Percentiles rank a stretch among this genome's conserved stretches.
Evolutionary conservation across 2,888 invertebrate species (phyloP).

Genomic region (Morpho achilles): DNA sequence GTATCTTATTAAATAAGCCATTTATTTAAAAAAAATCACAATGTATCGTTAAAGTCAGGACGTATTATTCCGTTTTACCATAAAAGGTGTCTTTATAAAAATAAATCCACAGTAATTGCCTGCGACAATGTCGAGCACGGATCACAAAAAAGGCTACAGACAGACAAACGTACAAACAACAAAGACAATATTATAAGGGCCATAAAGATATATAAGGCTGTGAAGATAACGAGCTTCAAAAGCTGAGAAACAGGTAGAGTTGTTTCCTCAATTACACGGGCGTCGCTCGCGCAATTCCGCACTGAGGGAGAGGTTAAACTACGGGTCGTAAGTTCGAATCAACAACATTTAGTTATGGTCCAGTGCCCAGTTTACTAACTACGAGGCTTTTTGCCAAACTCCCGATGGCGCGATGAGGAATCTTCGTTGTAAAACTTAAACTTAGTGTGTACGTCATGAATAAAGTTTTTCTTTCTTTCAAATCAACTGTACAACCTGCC

Average conservation of each 20-base stretch:
- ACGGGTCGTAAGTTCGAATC: too few species aligned
- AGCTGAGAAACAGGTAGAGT: conserved; percentile 27
- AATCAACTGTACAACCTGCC: too few species aligned
- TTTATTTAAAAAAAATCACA: conserved; percentile 22
- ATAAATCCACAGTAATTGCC: conserved; percentile 34
- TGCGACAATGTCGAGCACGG: conserved; percentile 20
- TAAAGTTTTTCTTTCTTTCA: too few species aligned
- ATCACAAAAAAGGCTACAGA: conserved; percentile 18
- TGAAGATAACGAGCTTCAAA: conserved; percentile 29
- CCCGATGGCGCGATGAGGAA: too few species aligned
- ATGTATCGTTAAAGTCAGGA: conserved; percentile 25
- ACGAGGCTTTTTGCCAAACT: too few species aligned
- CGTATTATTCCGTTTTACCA: conserved; percentile 14
- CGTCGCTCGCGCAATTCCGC: conserved; percentile 52
- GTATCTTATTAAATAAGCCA: conserved; percentile 24
- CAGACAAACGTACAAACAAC: conserved; percentile 23
- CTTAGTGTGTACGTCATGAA: too few species aligned
- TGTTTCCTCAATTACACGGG: conserved; percentile 61
- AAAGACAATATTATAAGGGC: conserved; percentile 28
- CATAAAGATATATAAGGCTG: conserved; percentile 24
- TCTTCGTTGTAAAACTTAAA: too few species aligned
- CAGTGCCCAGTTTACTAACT: too few species aligned
- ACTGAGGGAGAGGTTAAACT: conserved; percentile 21
- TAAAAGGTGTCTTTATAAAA: conserved; percentile 23
- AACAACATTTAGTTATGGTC: too few species aligned